Evolutionary conservation across 1,140 invertebrate genomes (phyloP).

Genomic region (Drosophila ohnishii): DNA sequence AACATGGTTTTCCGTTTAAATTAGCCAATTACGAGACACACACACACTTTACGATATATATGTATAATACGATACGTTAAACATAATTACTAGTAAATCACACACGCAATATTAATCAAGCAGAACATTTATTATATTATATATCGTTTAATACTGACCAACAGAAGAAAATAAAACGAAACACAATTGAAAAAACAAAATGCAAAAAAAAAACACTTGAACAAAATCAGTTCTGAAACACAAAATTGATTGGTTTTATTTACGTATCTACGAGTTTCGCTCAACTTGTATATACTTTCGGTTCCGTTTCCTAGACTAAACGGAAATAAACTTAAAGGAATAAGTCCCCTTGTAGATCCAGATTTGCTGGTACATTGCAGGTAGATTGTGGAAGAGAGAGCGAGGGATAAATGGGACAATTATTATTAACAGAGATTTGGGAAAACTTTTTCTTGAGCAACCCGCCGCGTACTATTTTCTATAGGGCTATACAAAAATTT

Average conservation of each 20-base stretch:
- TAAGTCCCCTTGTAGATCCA: no score
- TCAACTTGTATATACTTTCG: no score
- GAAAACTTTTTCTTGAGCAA: no score
- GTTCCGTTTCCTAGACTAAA: no score
- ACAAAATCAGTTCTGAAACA: slow-evolving; percentile 52
- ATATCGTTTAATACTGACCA: slow-evolving; percentile 60
- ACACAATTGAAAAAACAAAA: slow-evolving; percentile 24
- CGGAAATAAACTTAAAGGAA: neutral
- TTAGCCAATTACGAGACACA: slow-evolving; percentile 43
- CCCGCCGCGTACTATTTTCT: no score
- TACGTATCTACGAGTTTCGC: no score
- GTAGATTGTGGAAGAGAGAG: no score
- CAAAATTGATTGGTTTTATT: slow-evolving; percentile 45
- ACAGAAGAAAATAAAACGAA: slow-evolving; percentile 41
- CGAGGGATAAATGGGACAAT: no score
- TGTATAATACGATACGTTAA: slow-evolving; percentile 45
- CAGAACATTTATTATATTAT: slow-evolving; percentile 65
- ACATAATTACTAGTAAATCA: slow-evolving; percentile 72
- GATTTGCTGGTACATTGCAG: neutral
- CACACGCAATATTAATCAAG: slow-evolving; percentile 74
- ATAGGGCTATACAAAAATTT: no score
- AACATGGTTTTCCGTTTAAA: slow-evolving; percentile 50
- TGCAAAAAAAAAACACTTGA: slow-evolving; percentile 26
- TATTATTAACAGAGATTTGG: no score
- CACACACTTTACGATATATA: slow-evolving; percentile 24